Base-by-base conservation (phyloP, 2,797 vertebrate genomes). In the Gadopsis marmoratus region DNA sequence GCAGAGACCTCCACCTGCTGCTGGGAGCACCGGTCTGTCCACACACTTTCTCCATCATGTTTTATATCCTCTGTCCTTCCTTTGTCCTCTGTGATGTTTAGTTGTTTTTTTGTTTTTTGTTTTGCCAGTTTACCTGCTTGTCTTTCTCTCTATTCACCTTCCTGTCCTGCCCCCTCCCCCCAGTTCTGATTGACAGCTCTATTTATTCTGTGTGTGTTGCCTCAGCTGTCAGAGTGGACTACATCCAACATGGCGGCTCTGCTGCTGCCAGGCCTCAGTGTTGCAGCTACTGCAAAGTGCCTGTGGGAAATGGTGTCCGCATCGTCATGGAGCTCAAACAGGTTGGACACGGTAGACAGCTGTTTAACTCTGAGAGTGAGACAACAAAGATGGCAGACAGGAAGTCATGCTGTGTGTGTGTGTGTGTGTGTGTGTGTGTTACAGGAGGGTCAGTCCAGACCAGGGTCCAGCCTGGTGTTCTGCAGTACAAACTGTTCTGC, bases 401-500 rank as follows among this genome's bases (percentile, higher is more conserved):
- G 68, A 83, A 71, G 17, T 85, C 14, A 87, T 35, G 7, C 35
- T 37, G 35, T 37, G 23, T 71, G 35, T 64, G 73, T 68, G 51
- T 77, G 71, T 59, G 23, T 71, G 35, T 64, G 73, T 68, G 51
- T 77, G 71, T 79, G 68, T 82, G 48, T 82, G 55, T 89, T 74
- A 3, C 93, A 96, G 90, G 97, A 97, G 59, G 92, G 90, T 73
- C 86, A 91, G 76, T 89, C 93, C 35, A 92, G 93, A 91, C 82
- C 93, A 45, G 94, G 93, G 48, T 91, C 95, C 86, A 95, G 95
- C 74, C 78, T 96, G 45, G 94, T 98, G 45, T 99, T 99, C 91
- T 99, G 98, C 88, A 99, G 97, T 89, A 96, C 97, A 73, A 97
- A 95, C 93, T 99, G 98, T 89, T 97, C 96, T 31, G 73, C 96